A percentile compares a stretch with the other conserved stretches of the same genome.
Conservation (phyloP, 1,140 invertebrate species). For the Augochlora pura region DNA sequence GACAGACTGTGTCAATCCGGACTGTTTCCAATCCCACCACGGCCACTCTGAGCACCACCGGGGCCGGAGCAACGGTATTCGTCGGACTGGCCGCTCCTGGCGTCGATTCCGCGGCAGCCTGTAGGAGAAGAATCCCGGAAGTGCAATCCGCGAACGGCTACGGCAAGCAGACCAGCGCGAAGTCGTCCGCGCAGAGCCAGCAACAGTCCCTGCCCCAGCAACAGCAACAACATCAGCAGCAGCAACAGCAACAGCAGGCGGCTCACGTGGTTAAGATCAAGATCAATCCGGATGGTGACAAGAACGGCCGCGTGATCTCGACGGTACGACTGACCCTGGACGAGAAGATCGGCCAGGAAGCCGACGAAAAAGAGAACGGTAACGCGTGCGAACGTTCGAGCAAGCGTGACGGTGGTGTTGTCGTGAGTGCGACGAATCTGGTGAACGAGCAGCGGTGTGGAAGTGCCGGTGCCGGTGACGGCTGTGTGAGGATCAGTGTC, state of each 20-base stretch:
- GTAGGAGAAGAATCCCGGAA: slow-evolving; percentile 70
- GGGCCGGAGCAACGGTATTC: slow-evolving; percentile 83
- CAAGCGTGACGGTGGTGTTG: slow-evolving; percentile 60
- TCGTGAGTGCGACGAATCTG: slow-evolving; percentile 70
- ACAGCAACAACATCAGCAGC: slow-evolving; percentile 62
- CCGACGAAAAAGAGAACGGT: slow-evolving; percentile 75
- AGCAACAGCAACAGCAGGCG: slow-evolving; percentile 62
- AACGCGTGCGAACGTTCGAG: slow-evolving; percentile 67
- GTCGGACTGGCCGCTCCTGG: slow-evolving; percentile 72
- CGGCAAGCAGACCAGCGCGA: slow-evolving; percentile 77
- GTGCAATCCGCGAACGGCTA: slow-evolving; percentile 75
- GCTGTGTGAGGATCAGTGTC: slow-evolving; percentile 80
- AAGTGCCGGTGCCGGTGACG: slow-evolving; percentile 66
- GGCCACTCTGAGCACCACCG: slow-evolving; percentile 52
- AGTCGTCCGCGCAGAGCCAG: slow-evolving; percentile 71
- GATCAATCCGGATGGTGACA: slow-evolving; percentile 83
- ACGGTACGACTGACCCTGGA: slow-evolving; percentile 71
- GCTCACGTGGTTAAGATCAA: slow-evolving; percentile 85
- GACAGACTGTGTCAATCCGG: slow-evolving; percentile 74
- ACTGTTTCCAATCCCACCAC: slow-evolving; percentile 66
- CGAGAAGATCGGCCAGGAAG: slow-evolving; percentile 68
- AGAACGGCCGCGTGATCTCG: slow-evolving; percentile 73
- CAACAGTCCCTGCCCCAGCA: slow-evolving; percentile 61
- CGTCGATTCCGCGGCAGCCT: slow-evolving; percentile 65
- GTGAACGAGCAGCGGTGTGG: slow-evolving; percentile 58